Conservation (phyloP, 2,113 vertebrate species). For the Pithys albifrons region DNA sequence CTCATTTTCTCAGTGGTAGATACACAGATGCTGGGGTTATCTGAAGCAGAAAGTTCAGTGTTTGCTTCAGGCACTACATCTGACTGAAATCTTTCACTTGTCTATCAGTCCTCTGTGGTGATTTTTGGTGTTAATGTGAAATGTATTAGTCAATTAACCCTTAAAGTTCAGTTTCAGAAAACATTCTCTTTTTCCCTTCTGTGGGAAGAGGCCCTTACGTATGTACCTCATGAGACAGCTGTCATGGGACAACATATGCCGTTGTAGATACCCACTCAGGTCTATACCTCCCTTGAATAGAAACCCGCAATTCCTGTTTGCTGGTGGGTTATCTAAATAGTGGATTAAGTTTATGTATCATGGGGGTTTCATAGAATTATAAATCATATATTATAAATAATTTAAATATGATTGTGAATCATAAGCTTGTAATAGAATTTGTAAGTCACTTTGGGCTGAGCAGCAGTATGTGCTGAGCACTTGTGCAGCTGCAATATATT, state of each 20-base stretch:
- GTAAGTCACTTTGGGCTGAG: background rate
- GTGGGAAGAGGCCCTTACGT: background rate
- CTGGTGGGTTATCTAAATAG: background rate
- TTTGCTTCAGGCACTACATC: slow-evolving; percentile 55
- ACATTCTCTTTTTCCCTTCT: background rate
- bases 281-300: background rate
- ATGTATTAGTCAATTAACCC: slow-evolving; percentile 14
- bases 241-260: background rate
- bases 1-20: slow-evolving; percentile 14
- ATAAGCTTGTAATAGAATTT: background rate
- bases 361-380: background rate
- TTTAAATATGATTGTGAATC: background rate
- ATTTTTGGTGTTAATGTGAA: background rate
- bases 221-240: background rate
- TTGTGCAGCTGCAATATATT: background rate
- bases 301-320: background rate
- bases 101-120: background rate
- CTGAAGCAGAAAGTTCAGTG: slow-evolving; percentile 52
- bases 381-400: background rate
- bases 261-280: background rate
- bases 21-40: slow-evolving; percentile 41
- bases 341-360: background rate
- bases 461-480: background rate
- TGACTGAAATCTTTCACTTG: slow-evolving; percentile 55
- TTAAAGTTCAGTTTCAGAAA: background rate